These are phyloP conservation scores for Mycetomoellerius zeteki DNA, from an alignment of 1,140 invertebrate genomes.

Conservation along the genomic window DNA sequence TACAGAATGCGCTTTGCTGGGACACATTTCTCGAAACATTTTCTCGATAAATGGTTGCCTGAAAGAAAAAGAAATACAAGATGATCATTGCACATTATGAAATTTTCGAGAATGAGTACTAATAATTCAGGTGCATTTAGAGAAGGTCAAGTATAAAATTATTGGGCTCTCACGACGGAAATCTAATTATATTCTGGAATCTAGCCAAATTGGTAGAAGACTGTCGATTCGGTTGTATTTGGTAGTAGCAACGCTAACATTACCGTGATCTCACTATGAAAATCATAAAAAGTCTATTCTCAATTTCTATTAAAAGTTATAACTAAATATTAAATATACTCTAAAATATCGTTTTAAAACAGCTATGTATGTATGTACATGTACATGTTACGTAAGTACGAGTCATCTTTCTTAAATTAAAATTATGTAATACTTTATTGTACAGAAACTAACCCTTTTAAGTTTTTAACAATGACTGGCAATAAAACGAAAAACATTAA, in stretches of 20 bases:
- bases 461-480: background rate
- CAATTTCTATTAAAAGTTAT: background rate
- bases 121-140: constrained; percentile 6
- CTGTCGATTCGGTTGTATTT: constrained; percentile 70
- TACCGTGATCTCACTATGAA: constrained; percentile 16
- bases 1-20: constrained; percentile 89
- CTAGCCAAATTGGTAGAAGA: constrained; percentile 83
- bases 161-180: constrained; percentile 66
- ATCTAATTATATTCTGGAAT: constrained; percentile 85
- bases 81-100: constrained; percentile 31
- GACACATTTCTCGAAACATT: constrained; percentile 89
- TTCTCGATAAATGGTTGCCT: constrained; percentile 89
- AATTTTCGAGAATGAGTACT: constrained; percentile 14
- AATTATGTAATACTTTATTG: constrained; percentile 27
- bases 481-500: background rate
- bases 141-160: constrained; percentile 56
- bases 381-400: constrained; percentile 22
- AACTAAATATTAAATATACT: background rate
- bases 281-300: background rate
- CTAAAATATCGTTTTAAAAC: background rate
- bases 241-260: constrained; percentile 47
- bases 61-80: constrained; percentile 79
- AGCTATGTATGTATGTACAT: background rate
- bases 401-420: constrained; percentile 6
- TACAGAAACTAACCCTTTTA: constrained; percentile 26